Evolutionary conservation across 1,140 invertebrate genomes (phyloP), one percentile per base, ranked within the genome.

Genomic region (Hylaeus volcanicus): DNA sequence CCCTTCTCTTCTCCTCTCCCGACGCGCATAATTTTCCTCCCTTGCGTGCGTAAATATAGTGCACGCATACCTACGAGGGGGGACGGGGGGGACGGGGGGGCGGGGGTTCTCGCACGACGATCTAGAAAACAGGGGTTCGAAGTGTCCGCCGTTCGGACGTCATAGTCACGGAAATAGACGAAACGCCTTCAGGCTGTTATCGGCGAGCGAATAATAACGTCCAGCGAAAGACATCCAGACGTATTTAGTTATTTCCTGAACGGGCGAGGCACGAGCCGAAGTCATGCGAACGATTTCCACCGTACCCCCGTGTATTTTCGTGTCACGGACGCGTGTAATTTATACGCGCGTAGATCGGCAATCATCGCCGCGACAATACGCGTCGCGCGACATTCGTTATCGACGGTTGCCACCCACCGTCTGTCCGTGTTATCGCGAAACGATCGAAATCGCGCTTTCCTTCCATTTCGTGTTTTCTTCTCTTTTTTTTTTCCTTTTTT

Each of bases 21-120:
- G 26, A 64, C 80, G 75, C 60, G 60, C 85, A 74, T 70, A 61
- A 74, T 83, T 84, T 74, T 58, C 63, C 83, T 82, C 86, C 84
- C 83, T 26, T 78, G 48, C 48, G 55, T 83, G 26, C 66, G 63
- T 71, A 73, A 51, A 70, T 77, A 69, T 69, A 56, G 72, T 68
- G 58, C 53, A 15, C 60, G 56, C 41, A 55, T 65, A 70, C 5
- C 48, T 61, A 53, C 26, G 39, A 37, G 15, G 41, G 8, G 51
- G 0, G 43, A 3, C 43, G 43, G 5, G 3, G 3, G 43, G 43
- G n/a, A n/a, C n/a, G n/a, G n/a, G 26, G 26, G 26, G 26, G 26
- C 26, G 26, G 26, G 26, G 26, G 26, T 26, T 26, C 26, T 9
- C 14, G 39, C 26, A 37, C 70, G 70, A 64, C 41, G 12, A 51